Evolutionary conservation across 2,888 invertebrate genomes (phyloP).

Genomic region (Melipona beecheii): DNA sequence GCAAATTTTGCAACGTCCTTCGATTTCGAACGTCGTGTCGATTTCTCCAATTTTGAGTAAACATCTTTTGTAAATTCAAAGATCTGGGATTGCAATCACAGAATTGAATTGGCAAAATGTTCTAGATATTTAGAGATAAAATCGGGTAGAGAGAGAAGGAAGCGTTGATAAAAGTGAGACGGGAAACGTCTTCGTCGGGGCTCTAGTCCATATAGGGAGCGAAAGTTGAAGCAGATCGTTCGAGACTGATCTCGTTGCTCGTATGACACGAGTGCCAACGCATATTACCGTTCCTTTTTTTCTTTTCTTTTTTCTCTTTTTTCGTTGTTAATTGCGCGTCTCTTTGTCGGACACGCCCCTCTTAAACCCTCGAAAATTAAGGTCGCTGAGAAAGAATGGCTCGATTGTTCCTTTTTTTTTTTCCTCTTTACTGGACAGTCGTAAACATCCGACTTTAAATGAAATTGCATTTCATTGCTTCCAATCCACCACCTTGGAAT

Average conservation of each 20-base stretch:
- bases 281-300: constrained; percentile 51
- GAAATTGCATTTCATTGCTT: background rate
- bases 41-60: background rate
- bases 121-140: constrained; percentile 43
- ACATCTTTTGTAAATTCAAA: background rate
- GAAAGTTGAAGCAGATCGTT: constrained; percentile 81
- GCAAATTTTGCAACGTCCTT: background rate
- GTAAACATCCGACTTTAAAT: background rate
- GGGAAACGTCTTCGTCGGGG: constrained; percentile 72
- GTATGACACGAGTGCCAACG: constrained; percentile 63
- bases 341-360: constrained; percentile 23
- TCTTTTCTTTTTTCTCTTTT: background rate
- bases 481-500: too few relatives aligned
- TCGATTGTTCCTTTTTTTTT: constrained; percentile 8
- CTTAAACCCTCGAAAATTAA: constrained; percentile 20
- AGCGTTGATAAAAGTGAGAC: constrained; percentile 63
- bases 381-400: constrained; percentile 19
- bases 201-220: constrained; percentile 83
- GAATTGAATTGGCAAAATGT: constrained; percentile 31
- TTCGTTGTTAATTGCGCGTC: constrained; percentile 56
- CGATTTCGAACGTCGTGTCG: too few relatives aligned
- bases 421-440: background rate
- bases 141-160: constrained; percentile 42
- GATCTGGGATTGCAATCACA: constrained; percentile 28
- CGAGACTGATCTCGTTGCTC: constrained; percentile 69